Conservation (phyloP, 2,113 vertebrate genomes). For the Eubucco bourcierii region DNA sequence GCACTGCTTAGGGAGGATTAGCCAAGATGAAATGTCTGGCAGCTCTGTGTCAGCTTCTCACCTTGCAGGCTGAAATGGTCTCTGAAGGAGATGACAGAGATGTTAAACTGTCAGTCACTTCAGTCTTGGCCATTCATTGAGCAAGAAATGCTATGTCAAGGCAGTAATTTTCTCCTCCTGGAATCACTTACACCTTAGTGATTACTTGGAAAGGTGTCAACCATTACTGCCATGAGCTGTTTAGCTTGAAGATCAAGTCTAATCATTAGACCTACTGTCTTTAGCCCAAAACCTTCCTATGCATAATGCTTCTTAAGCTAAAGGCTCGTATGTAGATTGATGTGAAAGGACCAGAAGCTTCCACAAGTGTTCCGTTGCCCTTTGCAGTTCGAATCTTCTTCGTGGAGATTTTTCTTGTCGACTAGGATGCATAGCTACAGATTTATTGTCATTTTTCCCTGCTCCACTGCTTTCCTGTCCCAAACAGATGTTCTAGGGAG, state of each 20-base stretch:
- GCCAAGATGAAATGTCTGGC: slow-evolving; percentile 22
- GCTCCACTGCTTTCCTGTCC: neutral
- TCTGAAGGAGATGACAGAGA: slow-evolving; percentile 39
- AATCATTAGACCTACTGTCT: neutral
- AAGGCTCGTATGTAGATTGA: neutral
- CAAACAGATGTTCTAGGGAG: neutral
- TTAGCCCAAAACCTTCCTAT: neutral
- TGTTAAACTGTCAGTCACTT: slow-evolving; percentile 22
- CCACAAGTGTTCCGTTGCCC: neutral
- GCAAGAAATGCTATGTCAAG: neutral
- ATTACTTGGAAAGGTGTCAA: neutral
- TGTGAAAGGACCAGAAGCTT: neutral
- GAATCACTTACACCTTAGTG: neutral
- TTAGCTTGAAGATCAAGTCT: neutral
- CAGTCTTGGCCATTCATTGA: slow-evolving; percentile 42
- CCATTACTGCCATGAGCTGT: neutral
- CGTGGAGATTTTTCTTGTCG: neutral
- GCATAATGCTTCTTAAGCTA: neutral
- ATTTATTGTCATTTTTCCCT: neutral
- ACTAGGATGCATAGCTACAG: neutral
- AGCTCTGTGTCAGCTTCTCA: slow-evolving; percentile 49
- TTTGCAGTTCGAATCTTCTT: neutral
- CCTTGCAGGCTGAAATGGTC: slow-evolving; percentile 1
- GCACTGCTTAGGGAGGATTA: slow-evolving; percentile 4
- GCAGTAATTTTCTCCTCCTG: neutral